Evolutionary conservation across 2,797 vertebrate genomes (phyloP), one percentile per base, ranked within the genome.

Genomic region (Scolopax bukidnonensis): DNA sequence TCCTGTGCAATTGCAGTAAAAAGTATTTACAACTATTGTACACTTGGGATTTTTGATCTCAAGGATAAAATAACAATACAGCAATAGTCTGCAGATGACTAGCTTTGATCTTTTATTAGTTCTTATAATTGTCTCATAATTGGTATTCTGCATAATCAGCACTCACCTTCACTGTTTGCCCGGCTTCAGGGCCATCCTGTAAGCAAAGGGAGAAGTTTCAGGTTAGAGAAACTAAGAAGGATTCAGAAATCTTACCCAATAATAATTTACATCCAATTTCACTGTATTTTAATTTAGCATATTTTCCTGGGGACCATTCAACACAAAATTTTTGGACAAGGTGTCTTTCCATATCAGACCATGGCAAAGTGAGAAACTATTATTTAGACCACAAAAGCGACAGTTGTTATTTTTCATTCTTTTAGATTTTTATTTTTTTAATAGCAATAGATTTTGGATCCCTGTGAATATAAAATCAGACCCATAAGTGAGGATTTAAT

Each of bases 131-230:
- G 38, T 69, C 73, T 95, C 71, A 96, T 97, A 97, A 97, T 97
- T 95, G 96, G 89, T 92, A 96, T 96, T 96, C 86, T 84, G 89
- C 74, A 96, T 98, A 98, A 98, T 98, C 97, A 98, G 96, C 96
- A 98, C 98, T 99, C 98, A 99, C 99, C 99, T 99, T 99, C 97
- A 99, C 98, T 5, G 99, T 99, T 96, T 99, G 99, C 97, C 99
- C 98, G 0, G 99, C 99, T 98, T 99, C 98, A 4, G 98, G 99
- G 95, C 99, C 98, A 89, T 99, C 99, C 99, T 99, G 95, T 92
- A 97, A 98, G 95, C 81, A 98, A 97, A 84, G 25, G 43, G 87
- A 97, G 97, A 98, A 98, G 94, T 63, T 14, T 88, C 43, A 70
- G 51, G 54, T 97, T 76, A 96, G 94, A 92, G 67, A 10, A 95